Evolutionary conservation across 2,797 vertebrate species (phyloP).

Genomic region (Lacerta bilineata): DNA sequence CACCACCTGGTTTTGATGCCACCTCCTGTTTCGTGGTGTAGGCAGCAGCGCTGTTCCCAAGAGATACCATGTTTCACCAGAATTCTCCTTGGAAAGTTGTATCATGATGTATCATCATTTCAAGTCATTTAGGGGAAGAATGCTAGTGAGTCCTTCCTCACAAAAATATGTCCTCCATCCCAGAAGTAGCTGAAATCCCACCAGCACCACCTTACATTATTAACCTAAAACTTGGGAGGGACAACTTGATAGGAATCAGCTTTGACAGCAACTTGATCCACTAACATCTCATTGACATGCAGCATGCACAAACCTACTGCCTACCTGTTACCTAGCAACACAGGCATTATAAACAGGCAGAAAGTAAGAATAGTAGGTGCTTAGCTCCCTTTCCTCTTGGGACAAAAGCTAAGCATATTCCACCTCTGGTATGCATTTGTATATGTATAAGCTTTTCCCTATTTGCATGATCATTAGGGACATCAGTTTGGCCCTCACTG

Average conservation of each 20-base stretch:
- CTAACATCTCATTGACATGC: not conserved
- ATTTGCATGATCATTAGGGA: not conserved
- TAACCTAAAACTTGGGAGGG: not conserved
- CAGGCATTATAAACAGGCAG: not conserved
- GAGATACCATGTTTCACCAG: not conserved
- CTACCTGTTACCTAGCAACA: slow-evolving; percentile 24
- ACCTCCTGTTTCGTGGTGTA: not conserved
- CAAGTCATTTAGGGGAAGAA: not conserved
- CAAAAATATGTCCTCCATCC: no score
- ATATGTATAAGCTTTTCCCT: not conserved
- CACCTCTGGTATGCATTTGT: not conserved
- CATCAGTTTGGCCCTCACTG: not conserved
- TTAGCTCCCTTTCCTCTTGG: not conserved
- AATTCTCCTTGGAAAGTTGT: not conserved
- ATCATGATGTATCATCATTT: no score
- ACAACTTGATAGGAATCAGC: not conserved
- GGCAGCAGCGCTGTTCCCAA: not conserved
- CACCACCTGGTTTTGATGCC: not conserved
- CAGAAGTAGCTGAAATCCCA: not conserved
- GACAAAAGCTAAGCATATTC: not conserved
- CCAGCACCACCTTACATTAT: not conserved
- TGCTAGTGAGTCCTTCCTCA: not conserved
- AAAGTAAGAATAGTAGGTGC: not conserved
- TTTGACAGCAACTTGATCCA: not conserved
- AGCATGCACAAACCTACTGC: not conserved